Evolutionary conservation across 2,888 invertebrate genomes (phyloP).

Genomic region (Aelia acuminata): DNA sequence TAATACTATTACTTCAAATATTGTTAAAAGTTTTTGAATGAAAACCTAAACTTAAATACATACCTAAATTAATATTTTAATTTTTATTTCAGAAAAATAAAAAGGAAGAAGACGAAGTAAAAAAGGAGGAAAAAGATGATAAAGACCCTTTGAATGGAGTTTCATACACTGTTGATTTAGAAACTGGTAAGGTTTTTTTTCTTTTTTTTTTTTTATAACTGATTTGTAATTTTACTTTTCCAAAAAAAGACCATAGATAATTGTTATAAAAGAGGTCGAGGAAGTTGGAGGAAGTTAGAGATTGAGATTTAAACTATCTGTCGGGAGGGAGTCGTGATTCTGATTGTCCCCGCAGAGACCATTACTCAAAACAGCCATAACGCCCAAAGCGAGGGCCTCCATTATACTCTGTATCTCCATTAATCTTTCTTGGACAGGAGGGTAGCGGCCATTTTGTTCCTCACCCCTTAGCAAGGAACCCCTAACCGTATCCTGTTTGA

Average conservation of each 20-base stretch:
- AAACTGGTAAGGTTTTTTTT: conserved; percentile 91
- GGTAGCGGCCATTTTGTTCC: conserved; percentile 60
- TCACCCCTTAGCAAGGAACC: conserved; percentile 46
- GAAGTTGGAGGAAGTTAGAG: conserved; percentile 42
- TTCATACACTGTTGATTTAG: conserved; percentile 86
- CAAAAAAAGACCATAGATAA: neutral
- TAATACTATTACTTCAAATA: neutral
- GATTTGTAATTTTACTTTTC: conserved; percentile 65
- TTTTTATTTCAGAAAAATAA: conserved; percentile 20
- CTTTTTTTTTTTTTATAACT: neutral
- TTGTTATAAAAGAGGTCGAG: conserved; percentile 20
- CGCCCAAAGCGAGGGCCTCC: conserved; percentile 54
- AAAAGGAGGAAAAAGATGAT: conserved; percentile 71
- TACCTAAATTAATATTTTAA: neutral
- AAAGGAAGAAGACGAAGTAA: conserved; percentile 66
- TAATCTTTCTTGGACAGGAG: conserved; percentile 59
- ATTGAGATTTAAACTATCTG: conserved; percentile 58
- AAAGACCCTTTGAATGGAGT: conserved; percentile 85
- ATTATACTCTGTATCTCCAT: conserved; percentile 53
- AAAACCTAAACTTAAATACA: neutral
- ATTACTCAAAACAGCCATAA: conserved; percentile 64
- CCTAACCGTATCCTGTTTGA: conserved; percentile 42
- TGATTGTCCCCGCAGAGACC: conserved; percentile 53
- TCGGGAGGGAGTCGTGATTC: conserved; percentile 52
- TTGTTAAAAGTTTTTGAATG: neutral